Conservation (phyloP, 2,797 vertebrate genomes). For the Rhinoraja longicauda region DNA sequence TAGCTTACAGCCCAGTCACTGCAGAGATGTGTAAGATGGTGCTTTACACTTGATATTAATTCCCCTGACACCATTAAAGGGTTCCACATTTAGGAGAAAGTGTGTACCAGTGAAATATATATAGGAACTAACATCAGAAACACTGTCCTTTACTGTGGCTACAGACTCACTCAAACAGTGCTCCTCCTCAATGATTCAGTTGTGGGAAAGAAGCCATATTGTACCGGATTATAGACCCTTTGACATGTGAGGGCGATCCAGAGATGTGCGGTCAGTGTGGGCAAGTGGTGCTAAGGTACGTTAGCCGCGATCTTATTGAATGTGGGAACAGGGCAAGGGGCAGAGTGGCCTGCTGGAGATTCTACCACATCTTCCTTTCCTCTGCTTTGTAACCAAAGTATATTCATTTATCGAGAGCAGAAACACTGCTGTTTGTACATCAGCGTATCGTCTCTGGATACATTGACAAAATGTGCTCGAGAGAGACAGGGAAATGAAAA, state of each 20-base stretch:
- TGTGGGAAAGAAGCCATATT: slow-evolving; percentile 50
- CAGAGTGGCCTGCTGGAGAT: too few relatives aligned
- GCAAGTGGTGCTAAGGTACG: too few relatives aligned
- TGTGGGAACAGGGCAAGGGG: too few relatives aligned
- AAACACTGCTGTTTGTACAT: background rate
- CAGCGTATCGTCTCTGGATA: background rate
- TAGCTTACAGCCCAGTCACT: background rate
- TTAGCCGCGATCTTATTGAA: too few relatives aligned
- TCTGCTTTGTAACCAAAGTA: too few relatives aligned
- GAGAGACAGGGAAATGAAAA: background rate
- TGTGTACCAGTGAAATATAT: background rate
- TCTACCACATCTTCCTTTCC: too few relatives aligned
- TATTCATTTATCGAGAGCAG: background rate
- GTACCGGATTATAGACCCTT: slow-evolving; percentile 51
- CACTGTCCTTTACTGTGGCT: background rate
- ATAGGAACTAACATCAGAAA: background rate
- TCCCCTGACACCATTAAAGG: background rate
- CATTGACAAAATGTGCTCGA: background rate
- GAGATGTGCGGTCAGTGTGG: too few relatives aligned
- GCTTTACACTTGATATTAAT: background rate
- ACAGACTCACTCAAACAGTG: background rate
- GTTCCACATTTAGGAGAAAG: background rate
- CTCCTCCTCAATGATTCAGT: slow-evolving; percentile 48
- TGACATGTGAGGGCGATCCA: too few relatives aligned
- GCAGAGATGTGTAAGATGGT: background rate